Percentiles rank a stretch among this genome's conserved stretches.
These are phyloP conservation scores for Cremastinae sp. DNA, from an alignment of 2,888 invertebrate species.

Conservation along the genomic window DNA sequence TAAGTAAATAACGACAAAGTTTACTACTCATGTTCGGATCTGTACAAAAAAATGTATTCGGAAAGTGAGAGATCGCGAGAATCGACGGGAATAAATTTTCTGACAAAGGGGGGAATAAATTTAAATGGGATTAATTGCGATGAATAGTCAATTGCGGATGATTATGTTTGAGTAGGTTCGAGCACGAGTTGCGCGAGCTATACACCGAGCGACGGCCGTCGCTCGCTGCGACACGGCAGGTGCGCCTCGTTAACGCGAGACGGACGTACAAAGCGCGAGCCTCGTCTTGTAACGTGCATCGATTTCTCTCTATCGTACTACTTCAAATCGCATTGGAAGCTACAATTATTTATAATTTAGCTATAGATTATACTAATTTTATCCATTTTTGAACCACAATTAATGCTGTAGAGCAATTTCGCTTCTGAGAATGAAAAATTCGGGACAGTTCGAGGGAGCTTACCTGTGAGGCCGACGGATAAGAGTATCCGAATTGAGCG, in stretches of 20 bases:
- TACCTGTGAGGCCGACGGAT: conserved; percentile 96
- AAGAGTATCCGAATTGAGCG: conserved; percentile 95
- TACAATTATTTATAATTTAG: conserved; percentile 1
- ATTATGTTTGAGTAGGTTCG: not conserved
- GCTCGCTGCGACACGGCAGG: conserved; percentile 66
- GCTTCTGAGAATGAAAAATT: too few relatives aligned
- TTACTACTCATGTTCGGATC: too few relatives aligned
- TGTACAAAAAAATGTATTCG: too few relatives aligned
- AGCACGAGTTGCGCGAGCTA: conserved; percentile 42
- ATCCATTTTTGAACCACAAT: too few relatives aligned
- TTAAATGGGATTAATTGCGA: conserved; percentile 1
- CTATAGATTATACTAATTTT: too few relatives aligned
- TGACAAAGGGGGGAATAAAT: not conserved
- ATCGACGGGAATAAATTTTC: not conserved
- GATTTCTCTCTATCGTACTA: not conserved
- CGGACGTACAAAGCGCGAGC: too few relatives aligned
- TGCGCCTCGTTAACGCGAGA: conserved; percentile 62
- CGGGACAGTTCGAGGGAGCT: conserved; percentile 70
- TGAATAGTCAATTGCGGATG: conserved; percentile 35
- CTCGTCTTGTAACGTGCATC: conserved; percentile 9
- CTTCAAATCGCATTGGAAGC: too few relatives aligned
- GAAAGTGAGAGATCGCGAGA: not conserved
- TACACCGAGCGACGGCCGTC: conserved; percentile 59
- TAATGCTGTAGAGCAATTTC: too few relatives aligned
- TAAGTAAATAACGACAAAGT: too few relatives aligned